These are phyloP conservation scores for Hemitrygon akajei DNA, from an alignment of 2,797 vertebrate genomes.

Conservation along the genomic window DNA sequence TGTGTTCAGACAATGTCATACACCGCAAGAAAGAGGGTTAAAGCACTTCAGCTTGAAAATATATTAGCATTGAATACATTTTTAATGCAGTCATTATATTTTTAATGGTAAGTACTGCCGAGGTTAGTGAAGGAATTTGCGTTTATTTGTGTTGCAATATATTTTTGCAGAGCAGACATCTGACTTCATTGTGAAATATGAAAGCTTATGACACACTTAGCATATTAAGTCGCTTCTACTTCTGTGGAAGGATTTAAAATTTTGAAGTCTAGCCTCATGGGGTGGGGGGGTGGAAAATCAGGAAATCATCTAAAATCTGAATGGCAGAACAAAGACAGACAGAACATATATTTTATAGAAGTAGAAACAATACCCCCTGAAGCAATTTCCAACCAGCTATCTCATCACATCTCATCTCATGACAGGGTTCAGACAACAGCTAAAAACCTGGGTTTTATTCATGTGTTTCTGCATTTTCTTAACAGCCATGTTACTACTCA, in stretches of 20 bases:
- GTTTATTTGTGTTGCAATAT: neutral
- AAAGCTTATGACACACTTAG: neutral
- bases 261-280: neutral
- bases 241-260: neutral
- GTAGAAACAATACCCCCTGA: neutral
- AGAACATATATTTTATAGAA: neutral
- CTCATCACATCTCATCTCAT: neutral
- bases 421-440: neutral
- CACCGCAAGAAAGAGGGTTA: neutral
- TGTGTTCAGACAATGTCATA: neutral
- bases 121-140: too few species aligned
- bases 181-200: neutral
- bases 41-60: neutral
- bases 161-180: neutral
- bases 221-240: neutral
- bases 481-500: neutral
- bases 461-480: neutral
- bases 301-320: neutral
- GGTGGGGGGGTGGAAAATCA: neutral
- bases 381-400: neutral
- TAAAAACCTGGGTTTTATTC: neutral
- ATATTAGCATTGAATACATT: neutral
- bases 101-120: too few species aligned
- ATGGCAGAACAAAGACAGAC: neutral
- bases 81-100: neutral